Conservation (phyloP, 2,888 invertebrate species). For the Sesia bembeciformis region DNA sequence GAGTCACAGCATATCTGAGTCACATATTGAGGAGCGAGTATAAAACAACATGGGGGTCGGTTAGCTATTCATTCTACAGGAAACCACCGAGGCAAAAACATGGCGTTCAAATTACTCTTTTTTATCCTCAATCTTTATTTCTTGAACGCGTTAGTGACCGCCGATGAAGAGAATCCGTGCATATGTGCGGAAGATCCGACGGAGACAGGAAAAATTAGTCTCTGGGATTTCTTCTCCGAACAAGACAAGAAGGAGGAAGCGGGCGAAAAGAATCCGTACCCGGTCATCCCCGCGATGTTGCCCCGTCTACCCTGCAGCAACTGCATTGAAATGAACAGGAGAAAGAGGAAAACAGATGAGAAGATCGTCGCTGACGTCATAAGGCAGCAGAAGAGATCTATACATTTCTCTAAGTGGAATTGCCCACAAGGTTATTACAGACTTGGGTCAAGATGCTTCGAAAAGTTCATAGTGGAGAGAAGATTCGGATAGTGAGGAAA, state of each 20-base stretch:
- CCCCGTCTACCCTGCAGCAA: slow-evolving; percentile 18
- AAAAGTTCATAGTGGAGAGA: not conserved
- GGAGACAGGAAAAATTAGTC: not conserved
- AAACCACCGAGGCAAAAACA: not conserved
- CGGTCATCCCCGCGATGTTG: slow-evolving; percentile 15
- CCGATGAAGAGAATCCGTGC: not conserved
- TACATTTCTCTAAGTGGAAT: not conserved
- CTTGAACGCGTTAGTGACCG: not conserved
- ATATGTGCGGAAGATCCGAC: not conserved
- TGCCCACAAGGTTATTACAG: not conserved
- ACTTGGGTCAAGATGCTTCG: not conserved
- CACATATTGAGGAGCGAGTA: not conserved
- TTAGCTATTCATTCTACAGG: not conserved
- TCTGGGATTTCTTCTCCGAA: not conserved
- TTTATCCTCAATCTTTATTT: not conserved
- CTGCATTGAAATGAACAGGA: slow-evolving; percentile 14
- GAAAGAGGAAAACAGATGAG: not conserved
- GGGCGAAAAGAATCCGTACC: slow-evolving; percentile 1
- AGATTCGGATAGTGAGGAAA: not conserved
- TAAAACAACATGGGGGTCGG: not conserved
- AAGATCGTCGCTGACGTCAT: not conserved
- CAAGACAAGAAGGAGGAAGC: not conserved
- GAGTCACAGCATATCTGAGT: not conserved
- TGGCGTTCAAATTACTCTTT: not conserved
- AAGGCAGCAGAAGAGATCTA: not conserved